Evolutionary conservation across 1,140 invertebrate species (phyloP), one percentile per base, ranked within the genome.

Genomic region (Reticulitermes speratus): DNA sequence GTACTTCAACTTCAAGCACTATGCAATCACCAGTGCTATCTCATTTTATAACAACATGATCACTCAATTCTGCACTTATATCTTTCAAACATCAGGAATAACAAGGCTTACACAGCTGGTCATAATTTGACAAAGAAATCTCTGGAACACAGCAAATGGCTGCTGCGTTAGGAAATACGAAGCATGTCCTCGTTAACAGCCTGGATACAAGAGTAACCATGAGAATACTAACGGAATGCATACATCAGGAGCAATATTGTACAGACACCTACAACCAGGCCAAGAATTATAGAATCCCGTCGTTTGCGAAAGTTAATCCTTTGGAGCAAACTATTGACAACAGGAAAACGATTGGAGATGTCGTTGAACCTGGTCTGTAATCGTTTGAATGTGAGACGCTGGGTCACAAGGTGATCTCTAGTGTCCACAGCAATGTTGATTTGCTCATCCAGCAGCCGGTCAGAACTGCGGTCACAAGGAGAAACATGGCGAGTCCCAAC

Each of bases 341-440:
- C 92, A 59, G 96, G 97, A 91, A 97, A 97, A 90, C 97, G 95
- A 93, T 97, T 98, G 3, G 97, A 96, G 88, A 99, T 94, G 89
- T 98, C 96, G 88, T 98, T 98, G 89, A 99, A 96, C 89, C 96
- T 95, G 12, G 97, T 98, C 91, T 98, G 97, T 88, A 99, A 95
- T 81, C 95, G 93, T 90, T 98, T 98, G 88, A 99, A 97, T 12
- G 96, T 94, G 86, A 96, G 95, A 65, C 97, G 93, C 90, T 99
- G 98, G 19, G 94, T 95, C 75, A 96, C 93, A 81, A 99, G 91
- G 91, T 98, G 96, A 88, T 99, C 98, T 89, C 97, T 95, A 1
- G 98, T 98, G 89, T 98, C 97, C 91, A 99, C 96, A 32, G 98
- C 98, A 91, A 99, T 98, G 89, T 95, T 96, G 88, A 99, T 99